phyloP scores from a whole-genome alignment of 2,888 invertebrate species.

The Agrilus biguttatus region DNA sequence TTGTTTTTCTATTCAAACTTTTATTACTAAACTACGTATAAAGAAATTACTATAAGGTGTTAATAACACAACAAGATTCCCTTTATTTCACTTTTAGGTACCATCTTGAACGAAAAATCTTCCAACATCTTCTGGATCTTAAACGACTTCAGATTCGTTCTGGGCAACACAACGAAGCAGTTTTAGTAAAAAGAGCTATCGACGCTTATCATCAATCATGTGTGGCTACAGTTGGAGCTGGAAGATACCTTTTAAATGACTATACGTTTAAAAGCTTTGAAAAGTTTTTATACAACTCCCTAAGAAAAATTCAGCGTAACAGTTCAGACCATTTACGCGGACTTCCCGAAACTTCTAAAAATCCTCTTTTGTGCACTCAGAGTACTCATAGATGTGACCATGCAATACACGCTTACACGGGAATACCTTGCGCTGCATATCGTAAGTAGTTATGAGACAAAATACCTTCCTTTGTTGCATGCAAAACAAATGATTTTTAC shows the following conservation, averaged over 20 bases:
- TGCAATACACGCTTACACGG: slow-evolving; percentile 82
- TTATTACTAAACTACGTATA: too few species aligned
- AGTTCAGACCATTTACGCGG: slow-evolving; percentile 45
- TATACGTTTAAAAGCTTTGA: slow-evolving; percentile 68
- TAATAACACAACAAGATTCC: too few species aligned
- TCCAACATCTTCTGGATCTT: slow-evolving; percentile 82
- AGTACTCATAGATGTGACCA: slow-evolving; percentile 83
- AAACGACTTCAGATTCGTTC: slow-evolving; percentile 86
- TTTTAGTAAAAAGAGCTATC: slow-evolving; percentile 75
- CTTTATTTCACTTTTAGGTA: slow-evolving; percentile 41
- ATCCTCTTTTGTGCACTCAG: slow-evolving; percentile 70
- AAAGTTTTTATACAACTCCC: slow-evolving; percentile 74
- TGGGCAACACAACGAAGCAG: slow-evolving; percentile 74
- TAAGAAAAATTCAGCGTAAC: slow-evolving; percentile 61
- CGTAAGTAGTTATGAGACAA: slow-evolving; percentile 42
- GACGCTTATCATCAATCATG: slow-evolving; percentile 71
- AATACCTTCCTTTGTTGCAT: not conserved
- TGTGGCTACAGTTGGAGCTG: slow-evolving; percentile 46
- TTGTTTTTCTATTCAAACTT: too few species aligned
- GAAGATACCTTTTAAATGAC: slow-evolving; percentile 50
- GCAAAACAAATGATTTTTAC: too few species aligned
- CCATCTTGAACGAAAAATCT: slow-evolving; percentile 80
- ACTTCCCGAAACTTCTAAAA: slow-evolving; percentile 36
- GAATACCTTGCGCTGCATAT: slow-evolving; percentile 75
- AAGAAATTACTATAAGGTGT: too few species aligned